Evolutionary conservation across 2,797 vertebrate genomes (phyloP).

Genomic region (Selene dorsalis): DNA sequence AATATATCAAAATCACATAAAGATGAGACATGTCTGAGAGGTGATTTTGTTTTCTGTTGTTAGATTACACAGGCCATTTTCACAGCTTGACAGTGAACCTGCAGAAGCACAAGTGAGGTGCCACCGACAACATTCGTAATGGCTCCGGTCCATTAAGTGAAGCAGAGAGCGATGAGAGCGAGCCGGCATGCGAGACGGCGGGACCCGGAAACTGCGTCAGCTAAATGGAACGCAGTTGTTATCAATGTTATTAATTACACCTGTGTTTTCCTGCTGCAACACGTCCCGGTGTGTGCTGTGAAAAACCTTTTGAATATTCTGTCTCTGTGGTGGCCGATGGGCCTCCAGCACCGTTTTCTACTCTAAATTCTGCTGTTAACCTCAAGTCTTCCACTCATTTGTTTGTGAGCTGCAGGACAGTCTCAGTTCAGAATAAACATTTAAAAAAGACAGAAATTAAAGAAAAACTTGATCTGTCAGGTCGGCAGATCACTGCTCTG

Average conservation of each 20-base stretch:
- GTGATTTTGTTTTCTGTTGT: constrained; percentile 2
- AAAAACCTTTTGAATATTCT: constrained; percentile 7
- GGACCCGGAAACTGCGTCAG: constrained; percentile 18
- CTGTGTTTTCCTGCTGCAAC: constrained; percentile 13
- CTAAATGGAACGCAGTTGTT: constrained; percentile 14
- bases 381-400: neutral
- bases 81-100: constrained; percentile 2
- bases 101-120: constrained; percentile 10
- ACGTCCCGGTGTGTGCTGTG: constrained; percentile 4
- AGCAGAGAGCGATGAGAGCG: constrained; percentile 14
- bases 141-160: constrained; percentile 9
- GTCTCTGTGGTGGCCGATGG: neutral
- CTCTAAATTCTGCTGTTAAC: neutral
- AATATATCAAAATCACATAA: neutral
- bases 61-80: neutral
- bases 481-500: neutral
- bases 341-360: neutral
- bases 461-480: neutral
- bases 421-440: neutral
- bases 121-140: neutral
- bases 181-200: constrained; percentile 5
- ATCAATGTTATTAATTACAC: constrained; percentile 33
- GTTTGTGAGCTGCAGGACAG: neutral
- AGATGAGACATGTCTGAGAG: neutral
- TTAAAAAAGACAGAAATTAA: neutral